Evolutionary conservation across 2,113 vertebrate species (phyloP).

Genomic region (Aplodontia rufa): DNA sequence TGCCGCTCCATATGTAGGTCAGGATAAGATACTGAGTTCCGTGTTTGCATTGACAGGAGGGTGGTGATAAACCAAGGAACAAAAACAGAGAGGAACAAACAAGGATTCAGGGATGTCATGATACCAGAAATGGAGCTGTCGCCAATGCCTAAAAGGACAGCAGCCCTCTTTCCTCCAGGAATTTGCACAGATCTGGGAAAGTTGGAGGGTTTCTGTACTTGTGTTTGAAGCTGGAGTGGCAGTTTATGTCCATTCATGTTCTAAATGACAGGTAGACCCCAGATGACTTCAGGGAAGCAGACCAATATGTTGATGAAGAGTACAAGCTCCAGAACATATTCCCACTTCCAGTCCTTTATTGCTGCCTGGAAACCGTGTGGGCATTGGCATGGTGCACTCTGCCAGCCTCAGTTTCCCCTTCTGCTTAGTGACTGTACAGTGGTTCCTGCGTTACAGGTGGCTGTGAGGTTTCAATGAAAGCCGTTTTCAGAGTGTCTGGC

Average conservation of each 20-base stretch:
- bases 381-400: neutral
- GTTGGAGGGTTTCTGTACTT: rapidly evolving
- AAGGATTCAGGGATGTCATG: neutral
- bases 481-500: neutral
- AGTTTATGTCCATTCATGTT: neutral
- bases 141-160: neutral
- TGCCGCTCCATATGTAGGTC: neutral
- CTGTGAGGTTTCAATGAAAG: neutral
- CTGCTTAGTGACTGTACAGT: no score
- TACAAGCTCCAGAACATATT: neutral
- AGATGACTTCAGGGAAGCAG: neutral
- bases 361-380: no score
- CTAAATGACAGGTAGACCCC: neutral
- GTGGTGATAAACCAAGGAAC: neutral
- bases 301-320: neutral
- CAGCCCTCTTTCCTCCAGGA: rapidly evolving
- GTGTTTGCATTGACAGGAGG: neutral
- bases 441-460: rapidly evolving
- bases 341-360: neutral
- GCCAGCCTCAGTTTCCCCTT: neutral
- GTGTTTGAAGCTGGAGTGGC: neutral
- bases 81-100: neutral
- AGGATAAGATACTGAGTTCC: neutral
- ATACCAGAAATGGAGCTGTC: neutral
- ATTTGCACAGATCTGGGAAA: neutral